Base-by-base conservation (phyloP, 2,797 vertebrate genomes). In the Sebastes minor region DNA sequence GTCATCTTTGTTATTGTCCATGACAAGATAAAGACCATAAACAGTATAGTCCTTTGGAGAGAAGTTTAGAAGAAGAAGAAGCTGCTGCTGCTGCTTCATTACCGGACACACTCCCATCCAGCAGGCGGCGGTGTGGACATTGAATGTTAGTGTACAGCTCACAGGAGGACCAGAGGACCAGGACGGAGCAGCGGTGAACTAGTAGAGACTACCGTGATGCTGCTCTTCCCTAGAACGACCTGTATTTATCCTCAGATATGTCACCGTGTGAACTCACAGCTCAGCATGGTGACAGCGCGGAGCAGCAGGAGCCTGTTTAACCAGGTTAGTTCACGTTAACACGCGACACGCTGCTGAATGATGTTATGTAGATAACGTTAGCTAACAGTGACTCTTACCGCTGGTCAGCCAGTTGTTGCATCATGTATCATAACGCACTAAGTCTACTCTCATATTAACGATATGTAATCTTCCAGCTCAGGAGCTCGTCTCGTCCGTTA, bases 311-410 rank as follows among this genome's bases (percentile, higher is more conserved):
- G 1, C 11, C 2, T 87, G 3, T 35, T 22, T 7, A 27, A 23
- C 5, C 90, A 83, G 86, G 88, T 91, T 90, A 83, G 22, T 13
- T 7, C 18, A 9, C 11, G 53, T 13, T 52, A 2, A n/a, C 0
- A 13, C 13, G 5, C 23, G 23, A 23, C 14, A 2, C 35, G 4
- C 49, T 22, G 35, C 10, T 7, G 8, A 5, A 20, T 32, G 4
- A 23, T 25, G 52, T 69, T 22, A 14, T 10, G 30, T 49, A 27
- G 33, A 60, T 56, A 14, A 63, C 8, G 23, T 14, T 4, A 61
- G 64, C 60, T 18, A 30, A 46, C 8, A 18, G 20, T 33, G 11
- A 0, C 8, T 16, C 2, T 13, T 22, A 11, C 3, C 11, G 9
- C 9, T 1, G 4, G 25, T 2, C 4, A 22, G n/a, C 30, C 12